Percentiles rank a stretch among this genome's conserved stretches.
Evolutionary conservation across 2,797 vertebrate species (phyloP).

Genomic region (Cynopterus sphinx): DNA sequence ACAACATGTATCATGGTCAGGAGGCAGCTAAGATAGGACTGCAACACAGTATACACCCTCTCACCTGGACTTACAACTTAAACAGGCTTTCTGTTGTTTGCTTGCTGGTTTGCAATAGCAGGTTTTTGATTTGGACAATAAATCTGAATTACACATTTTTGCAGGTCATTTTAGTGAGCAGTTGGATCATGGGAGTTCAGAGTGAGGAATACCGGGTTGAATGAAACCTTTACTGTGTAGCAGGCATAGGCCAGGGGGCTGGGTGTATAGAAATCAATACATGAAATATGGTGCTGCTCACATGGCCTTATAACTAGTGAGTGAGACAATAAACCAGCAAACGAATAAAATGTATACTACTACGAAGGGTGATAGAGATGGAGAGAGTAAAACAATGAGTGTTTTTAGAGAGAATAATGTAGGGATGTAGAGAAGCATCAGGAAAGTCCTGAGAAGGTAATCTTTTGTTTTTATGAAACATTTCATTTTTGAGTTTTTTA

Average conservation of each 20-base stretch:
- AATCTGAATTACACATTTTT: conserved; percentile 16
- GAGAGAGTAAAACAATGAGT: conserved; percentile 32
- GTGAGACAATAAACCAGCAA: conserved; percentile 37
- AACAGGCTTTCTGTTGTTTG: neutral
- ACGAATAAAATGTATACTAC: conserved; percentile 7
- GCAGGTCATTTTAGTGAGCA: conserved; percentile 24
- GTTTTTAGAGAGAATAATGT: conserved; percentile 38
- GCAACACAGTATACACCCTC: neutral
- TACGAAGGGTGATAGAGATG: neutral
- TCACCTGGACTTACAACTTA: neutral
- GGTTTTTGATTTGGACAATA: conserved; percentile 25
- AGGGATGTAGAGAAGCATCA: neutral
- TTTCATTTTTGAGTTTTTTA: conserved; percentile 62
- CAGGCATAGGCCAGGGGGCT: conserved; percentile 8
- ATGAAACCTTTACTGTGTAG: neutral
- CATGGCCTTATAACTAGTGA: neutral
- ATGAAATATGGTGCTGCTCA: conserved; percentile 12
- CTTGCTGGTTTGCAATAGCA: conserved; percentile 32
- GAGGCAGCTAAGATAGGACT: neutral
- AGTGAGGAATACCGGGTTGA: neutral
- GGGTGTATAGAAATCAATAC: neutral
- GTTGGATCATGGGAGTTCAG: neutral
- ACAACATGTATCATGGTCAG: neutral
- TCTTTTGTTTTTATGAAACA: conserved; percentile 50
- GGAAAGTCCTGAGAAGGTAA: conserved; percentile 24